phyloP scores from a whole-genome alignment of 1,140 invertebrate species.

The Lanistes nyassanus region DNA sequence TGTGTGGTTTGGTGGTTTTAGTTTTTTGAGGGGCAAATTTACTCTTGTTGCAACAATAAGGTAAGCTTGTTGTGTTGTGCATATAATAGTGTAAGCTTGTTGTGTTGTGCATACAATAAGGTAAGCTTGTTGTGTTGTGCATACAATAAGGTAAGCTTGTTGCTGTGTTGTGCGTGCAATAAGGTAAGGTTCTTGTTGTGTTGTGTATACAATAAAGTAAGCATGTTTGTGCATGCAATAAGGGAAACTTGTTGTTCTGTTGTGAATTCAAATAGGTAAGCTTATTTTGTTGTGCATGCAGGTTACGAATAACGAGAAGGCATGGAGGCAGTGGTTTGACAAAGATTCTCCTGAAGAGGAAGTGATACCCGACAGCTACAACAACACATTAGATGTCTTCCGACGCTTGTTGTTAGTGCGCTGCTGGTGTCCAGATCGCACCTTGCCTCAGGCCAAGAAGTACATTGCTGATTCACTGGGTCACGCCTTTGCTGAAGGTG shows the following conservation, averaged over 20 bases:
- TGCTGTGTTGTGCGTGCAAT: too few species aligned
- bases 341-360: conserved; percentile 92
- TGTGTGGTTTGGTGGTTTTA: neutral
- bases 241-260: too few species aligned
- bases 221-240: too few species aligned
- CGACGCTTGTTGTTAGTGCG: conserved; percentile 88
- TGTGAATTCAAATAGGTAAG: too few species aligned
- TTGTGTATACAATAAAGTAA: too few species aligned
- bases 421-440: conserved; percentile 91
- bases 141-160: too few species aligned
- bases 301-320: conserved; percentile 78
- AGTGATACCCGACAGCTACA: conserved; percentile 89
- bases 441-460: conserved; percentile 88
- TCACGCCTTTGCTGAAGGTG: conserved; percentile 65
- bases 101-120: too few species aligned
- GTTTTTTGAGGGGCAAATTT: neutral
- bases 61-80: too few species aligned
- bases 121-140: too few species aligned
- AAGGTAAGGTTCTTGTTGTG: too few species aligned
- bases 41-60: neutral
- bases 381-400: conserved; percentile 86
- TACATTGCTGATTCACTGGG: conserved; percentile 92
- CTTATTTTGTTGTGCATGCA: conserved; percentile 16
- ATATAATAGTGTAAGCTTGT: too few species aligned
- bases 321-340: conserved; percentile 93